Evolutionary conservation across 1,140 invertebrate genomes (phyloP), one percentile per base, ranked within the genome.

Genomic region (Sminthurides bifidus): DNA sequence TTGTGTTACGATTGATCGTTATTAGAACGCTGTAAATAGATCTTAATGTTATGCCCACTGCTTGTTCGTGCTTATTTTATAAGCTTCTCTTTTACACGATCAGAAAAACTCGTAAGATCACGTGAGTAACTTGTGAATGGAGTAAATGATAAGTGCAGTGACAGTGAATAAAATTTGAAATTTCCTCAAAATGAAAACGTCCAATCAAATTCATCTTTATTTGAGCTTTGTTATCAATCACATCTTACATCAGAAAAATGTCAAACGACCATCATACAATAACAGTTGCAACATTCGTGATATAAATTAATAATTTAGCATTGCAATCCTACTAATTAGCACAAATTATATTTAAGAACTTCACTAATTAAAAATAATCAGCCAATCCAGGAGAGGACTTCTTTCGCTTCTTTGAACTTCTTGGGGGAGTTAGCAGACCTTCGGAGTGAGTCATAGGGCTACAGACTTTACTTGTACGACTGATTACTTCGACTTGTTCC

Each of bases 341-440:
- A 37, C 12, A 12, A 37, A 37, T 37, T 37, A 12, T 37, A 43
- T 43, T 23, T 43, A 43, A 43, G 19, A 49, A 49, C 31, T 33
- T 49, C n/a, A n/a, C n/a, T n/a, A n/a, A 49, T n/a, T 24, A 49
- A 33, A 33, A 49, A 17, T 27, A 8, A 21, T 29, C 26, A 8
- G 14, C 12, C 3, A 49, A n/a, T 33, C 46, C 46, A 23, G 46
- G 46, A 2, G 46, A 49, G 4, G 46, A 8, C 35, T 49, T 49
- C 21, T 21, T 49, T 33, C 46, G 33, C 40, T 63, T 65, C 53
- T 61, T 59, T 14, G 35, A 30, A 38, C 61, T 64, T 23, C 55
- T 45, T 19, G 64, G 64, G 17, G 64, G 64, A 30, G 61, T 66
- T 3, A 66, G 50, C 17, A 66, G 44, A 35, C 59, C 62, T 21